Percentiles rank a stretch among this genome's conserved stretches.
Evolutionary conservation across 2,797 vertebrate genomes (phyloP).

Genomic region (Peromyscus melanophrys): DNA sequence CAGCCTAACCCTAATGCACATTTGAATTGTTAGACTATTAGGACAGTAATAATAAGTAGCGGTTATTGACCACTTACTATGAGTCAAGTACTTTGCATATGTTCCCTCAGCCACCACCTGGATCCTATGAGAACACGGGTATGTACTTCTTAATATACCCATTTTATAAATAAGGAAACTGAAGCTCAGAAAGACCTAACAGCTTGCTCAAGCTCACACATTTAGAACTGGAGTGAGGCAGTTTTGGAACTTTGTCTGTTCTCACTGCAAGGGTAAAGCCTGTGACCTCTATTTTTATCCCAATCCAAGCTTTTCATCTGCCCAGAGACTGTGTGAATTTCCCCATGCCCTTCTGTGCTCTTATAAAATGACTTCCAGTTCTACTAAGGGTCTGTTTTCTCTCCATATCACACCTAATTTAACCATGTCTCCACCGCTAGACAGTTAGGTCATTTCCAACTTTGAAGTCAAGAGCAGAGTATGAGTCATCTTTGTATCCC

Average conservation of each 20-base stretch:
- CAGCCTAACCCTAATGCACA: not conserved
- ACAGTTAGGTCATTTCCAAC: slow-evolving; percentile 27
- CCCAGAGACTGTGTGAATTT: not conserved
- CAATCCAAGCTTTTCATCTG: slow-evolving; percentile 8
- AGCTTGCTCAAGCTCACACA: not conserved
- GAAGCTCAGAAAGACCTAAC: not conserved
- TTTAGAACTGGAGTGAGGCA: not conserved
- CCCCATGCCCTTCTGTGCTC: not conserved
- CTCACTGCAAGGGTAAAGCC: not conserved
- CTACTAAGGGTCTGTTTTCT: not conserved
- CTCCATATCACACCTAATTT: not conserved
- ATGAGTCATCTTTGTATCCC: not conserved
- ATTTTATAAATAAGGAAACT: slow-evolving; percentile 27
- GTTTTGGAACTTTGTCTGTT: not conserved
- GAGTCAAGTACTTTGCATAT: not conserved
- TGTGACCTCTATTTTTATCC: not conserved
- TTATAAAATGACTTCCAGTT: slow-evolving; percentile 2
- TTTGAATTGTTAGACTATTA: slow-evolving; percentile 30
- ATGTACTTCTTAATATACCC: not conserved
- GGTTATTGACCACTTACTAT: not conserved
- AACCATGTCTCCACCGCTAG: not conserved
- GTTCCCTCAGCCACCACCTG: not conserved
- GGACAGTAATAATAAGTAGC: not conserved
- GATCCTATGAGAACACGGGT: not conserved
- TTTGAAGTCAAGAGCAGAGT: not conserved